Evolutionary conservation across 2,113 vertebrate species (phyloP), one percentile per base, ranked within the genome.

Genomic region (Coryphaenoides rupestris): DNA sequence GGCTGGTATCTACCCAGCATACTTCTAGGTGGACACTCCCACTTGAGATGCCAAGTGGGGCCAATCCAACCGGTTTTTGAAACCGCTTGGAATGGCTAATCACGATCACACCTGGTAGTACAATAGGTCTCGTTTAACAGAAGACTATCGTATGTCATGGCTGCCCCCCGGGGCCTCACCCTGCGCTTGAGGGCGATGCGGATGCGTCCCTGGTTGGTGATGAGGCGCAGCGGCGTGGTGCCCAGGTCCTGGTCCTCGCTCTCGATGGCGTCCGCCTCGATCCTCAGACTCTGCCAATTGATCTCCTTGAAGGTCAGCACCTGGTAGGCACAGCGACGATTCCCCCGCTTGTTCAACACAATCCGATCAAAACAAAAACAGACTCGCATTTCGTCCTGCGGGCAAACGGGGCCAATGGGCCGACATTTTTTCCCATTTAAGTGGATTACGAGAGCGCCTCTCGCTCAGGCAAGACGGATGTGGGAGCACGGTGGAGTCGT

Each of bases 281-380:
- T 95, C 16, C 96, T 86, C 63, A 99, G 90, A 26, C 94, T 98
- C 87, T 99, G 97, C 97, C 97, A 99, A 80, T 94, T 98, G 65
- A 98, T 94, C 87, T 99, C 95, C 84, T 99, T 99, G 86, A 98
- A 99, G 0, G 96, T 99, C 79, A 99, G 83, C 76, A 99, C 97
- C 97, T 98, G 75, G n/a, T n/a, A 23, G 66, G 52, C 14, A 80
- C n/a, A 74, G 68, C 4, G 3, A 15, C 21, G n/a, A 21, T n/a
- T 6, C 12, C 33, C 9, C 33, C 5, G 13, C 33, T 40, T 10
- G 33, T 40, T 40, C 2, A 10, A 7, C 33, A 9, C n/a, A n/a
- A n/a, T n/a, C n/a, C n/a, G 33, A 40, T 40, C 33, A 40, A 7
- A 40, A 40, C 33, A 40, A 12, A 12, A 12, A 12, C 33, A 12